Conservation (phyloP, 2,113 vertebrate genomes). For the Panurus biarmicus region DNA sequence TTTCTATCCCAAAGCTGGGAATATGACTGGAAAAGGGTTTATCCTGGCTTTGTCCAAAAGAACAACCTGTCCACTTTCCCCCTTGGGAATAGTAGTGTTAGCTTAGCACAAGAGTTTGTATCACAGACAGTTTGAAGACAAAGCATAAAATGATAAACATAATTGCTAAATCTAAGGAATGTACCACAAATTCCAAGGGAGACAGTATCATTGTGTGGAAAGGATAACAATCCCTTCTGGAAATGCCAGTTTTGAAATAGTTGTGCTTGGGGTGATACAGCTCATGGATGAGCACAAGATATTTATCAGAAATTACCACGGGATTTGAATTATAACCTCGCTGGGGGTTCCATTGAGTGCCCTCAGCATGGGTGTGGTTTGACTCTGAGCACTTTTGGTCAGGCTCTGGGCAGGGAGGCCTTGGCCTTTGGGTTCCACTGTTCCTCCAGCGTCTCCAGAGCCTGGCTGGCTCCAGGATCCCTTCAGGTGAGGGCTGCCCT, state of each 20-base stretch:
- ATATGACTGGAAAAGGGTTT: background rate
- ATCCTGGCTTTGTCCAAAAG: background rate
- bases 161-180: background rate
- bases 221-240: background rate
- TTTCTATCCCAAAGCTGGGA: background rate
- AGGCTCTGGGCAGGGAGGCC: background rate
- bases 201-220: background rate
- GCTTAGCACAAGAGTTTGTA: background rate
- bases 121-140: background rate
- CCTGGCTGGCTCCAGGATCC: background rate
- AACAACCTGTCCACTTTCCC: background rate
- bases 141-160: background rate
- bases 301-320: background rate
- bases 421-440: background rate
- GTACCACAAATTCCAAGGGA: background rate
- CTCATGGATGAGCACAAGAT: background rate
- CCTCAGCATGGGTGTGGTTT: background rate
- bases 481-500: background rate
- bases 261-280: background rate
- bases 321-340: background rate
- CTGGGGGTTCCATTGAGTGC: background rate
- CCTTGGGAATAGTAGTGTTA: background rate
- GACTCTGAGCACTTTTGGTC: rapidly evolving
- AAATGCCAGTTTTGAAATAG: background rate
- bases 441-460: background rate